A percentile compares a stretch with the other conserved stretches of the same genome.
These are phyloP conservation scores for Intellagama lesueurii DNA, from an alignment of 2,797 vertebrate species.

Conservation along the genomic window DNA sequence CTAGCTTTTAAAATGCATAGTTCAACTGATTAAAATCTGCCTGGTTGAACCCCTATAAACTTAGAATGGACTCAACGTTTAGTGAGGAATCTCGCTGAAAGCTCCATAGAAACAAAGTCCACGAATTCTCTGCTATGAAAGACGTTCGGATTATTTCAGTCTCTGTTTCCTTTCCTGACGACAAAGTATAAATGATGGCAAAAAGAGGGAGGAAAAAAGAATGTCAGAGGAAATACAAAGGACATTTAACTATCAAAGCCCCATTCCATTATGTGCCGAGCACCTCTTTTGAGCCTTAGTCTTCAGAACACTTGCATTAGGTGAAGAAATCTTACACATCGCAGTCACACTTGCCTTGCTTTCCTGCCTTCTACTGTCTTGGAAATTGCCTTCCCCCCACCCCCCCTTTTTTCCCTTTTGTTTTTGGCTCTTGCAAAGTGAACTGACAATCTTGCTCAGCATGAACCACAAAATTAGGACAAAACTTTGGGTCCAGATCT, in stretches of 20 bases:
- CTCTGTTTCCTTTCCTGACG: constrained; percentile 21
- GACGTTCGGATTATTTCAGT: constrained; percentile 20
- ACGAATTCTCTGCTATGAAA: constrained; percentile 4
- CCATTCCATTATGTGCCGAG: not conserved
- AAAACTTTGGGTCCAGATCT: not conserved
- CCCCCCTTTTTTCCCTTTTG: not conserved
- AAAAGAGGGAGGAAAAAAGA: constrained; percentile 6
- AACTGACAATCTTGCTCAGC: not conserved
- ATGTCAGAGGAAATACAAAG: not conserved
- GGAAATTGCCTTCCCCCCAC: not conserved
- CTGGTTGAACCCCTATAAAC: constrained; percentile 72
- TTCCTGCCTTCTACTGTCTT: not conserved
- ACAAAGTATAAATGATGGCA: not conserved
- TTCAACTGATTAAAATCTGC: constrained; percentile 73
- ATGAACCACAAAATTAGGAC: not conserved
- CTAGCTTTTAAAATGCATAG: constrained; percentile 71
- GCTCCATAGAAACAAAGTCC: constrained; percentile 60
- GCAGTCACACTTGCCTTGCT: not conserved
- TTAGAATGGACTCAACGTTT: constrained; percentile 70
- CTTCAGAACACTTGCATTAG: not conserved
- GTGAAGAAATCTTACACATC: not conserved
- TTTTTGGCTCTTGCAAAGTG: not conserved
- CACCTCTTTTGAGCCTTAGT: not conserved
- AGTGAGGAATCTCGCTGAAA: constrained; percentile 66
- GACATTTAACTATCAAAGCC: not conserved